Conservation (phyloP, 2,113 vertebrate species). For the Oostethus manadensis region DNA sequence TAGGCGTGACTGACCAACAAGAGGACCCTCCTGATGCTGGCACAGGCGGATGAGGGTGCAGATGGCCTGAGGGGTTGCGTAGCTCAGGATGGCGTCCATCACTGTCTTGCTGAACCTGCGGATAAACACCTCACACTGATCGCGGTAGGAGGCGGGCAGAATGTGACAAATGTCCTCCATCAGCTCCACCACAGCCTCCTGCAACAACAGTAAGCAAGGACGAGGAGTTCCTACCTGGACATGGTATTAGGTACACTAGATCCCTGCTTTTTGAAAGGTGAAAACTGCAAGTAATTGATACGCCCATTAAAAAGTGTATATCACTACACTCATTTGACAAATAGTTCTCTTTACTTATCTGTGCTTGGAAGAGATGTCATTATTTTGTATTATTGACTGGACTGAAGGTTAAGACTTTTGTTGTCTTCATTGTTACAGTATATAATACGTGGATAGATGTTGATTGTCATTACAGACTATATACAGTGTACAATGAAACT, state of each 20-base stretch:
- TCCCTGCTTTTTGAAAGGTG: background rate
- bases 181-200: slow-evolving; percentile 61
- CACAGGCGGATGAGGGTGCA: slow-evolving; percentile 76
- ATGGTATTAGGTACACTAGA: background rate
- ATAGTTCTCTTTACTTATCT: too few relatives aligned
- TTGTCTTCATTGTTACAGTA: too few relatives aligned
- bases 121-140: slow-evolving; percentile 72
- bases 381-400: too few relatives aligned
- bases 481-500: too few relatives aligned
- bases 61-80: slow-evolving; percentile 71
- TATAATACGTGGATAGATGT: too few relatives aligned
- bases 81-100: slow-evolving; percentile 69
- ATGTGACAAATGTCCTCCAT: slow-evolving; percentile 68
- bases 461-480: too few relatives aligned
- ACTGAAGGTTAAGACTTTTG: too few relatives aligned
- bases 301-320: too few relatives aligned
- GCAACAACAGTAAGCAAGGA: background rate
- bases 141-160: slow-evolving; percentile 54
- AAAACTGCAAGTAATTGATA: too few relatives aligned
- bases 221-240: background rate
- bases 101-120: slow-evolving; percentile 60
- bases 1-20: slow-evolving; percentile 51
- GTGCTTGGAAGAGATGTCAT: too few relatives aligned
- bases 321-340: too few relatives aligned
- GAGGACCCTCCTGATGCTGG: background rate